A percentile compares a stretch with the other conserved stretches of the same genome.
Evolutionary conservation across 2,797 vertebrate species (phyloP).

Genomic region (Potorous gilbertii): DNA sequence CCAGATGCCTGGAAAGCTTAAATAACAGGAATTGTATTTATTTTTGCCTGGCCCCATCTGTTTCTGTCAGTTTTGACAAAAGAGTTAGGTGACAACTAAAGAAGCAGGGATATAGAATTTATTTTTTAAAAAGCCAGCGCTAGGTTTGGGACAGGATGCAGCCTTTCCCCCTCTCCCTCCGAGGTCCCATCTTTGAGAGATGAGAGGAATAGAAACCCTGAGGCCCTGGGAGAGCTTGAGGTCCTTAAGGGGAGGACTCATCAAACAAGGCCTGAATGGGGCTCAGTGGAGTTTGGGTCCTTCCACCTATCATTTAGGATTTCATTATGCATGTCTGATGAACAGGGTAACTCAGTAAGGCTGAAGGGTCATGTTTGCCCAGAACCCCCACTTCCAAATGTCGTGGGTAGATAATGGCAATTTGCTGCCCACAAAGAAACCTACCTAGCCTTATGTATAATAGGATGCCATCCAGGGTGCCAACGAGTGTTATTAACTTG

Average conservation of each 20-base stretch:
- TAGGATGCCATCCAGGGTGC: no score
- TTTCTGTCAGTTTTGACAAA: neutral
- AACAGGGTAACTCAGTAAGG: neutral
- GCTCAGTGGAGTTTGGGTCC: neutral
- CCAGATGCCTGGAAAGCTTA: neutral
- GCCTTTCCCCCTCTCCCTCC: neutral
- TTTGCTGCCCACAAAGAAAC: neutral
- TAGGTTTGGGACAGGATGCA: neutral
- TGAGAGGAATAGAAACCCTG: neutral
- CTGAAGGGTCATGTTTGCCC: neutral
- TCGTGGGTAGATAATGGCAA: neutral
- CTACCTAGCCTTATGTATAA: neutral
- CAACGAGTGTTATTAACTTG: neutral
- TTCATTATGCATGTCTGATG: neutral
- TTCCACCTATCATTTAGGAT: neutral
- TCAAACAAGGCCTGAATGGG: neutral
- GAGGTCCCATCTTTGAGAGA: neutral
- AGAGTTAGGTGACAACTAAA: neutral
- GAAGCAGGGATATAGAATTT: neutral
- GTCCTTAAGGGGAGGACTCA: neutral
- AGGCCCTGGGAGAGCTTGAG: neutral
- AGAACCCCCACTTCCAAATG: neutral
- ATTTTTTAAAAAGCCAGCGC: neutral
- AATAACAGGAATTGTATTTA: neutral
- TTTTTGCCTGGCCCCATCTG: neutral